phyloP scores from a whole-genome alignment of 2,113 vertebrate genomes.

The Epinephelus moara region DNA sequence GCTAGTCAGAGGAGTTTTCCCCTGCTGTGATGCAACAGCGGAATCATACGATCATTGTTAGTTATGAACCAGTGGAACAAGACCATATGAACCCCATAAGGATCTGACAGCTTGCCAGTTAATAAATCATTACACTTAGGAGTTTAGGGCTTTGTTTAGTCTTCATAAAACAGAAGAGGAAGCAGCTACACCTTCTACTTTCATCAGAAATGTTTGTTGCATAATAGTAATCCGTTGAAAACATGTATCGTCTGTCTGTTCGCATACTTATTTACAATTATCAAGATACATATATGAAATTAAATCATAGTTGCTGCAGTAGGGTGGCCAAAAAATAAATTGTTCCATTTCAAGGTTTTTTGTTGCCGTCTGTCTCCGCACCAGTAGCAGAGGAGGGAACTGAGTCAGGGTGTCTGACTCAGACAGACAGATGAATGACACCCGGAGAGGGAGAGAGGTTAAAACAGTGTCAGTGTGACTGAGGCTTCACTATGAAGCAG shows the following conservation, averaged over 20 bases:
- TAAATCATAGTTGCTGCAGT: background rate
- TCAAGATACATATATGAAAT: background rate
- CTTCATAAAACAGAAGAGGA: background rate
- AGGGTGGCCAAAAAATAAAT: background rate
- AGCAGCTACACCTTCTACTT: background rate
- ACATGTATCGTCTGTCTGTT: no score
- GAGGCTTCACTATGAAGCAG: conserved; percentile 38
- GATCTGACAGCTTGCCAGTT: background rate
- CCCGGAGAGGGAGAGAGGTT: conserved; percentile 23
- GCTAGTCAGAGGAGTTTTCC: background rate
- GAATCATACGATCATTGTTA: no score
- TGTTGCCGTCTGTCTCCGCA: background rate
- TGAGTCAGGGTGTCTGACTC: conserved; percentile 67
- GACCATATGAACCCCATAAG: no score
- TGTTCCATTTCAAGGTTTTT: background rate
- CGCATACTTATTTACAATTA: no score
- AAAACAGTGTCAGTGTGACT: conserved; percentile 49
- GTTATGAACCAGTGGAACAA: background rate
- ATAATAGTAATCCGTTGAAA: no score
- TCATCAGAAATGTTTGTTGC: no score
- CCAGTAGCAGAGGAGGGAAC: conserved; percentile 27
- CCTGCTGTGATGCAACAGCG: background rate
- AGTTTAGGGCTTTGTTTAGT: background rate
- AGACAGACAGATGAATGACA: conserved; percentile 44
- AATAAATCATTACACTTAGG: background rate